A percentile compares a stretch with the other conserved stretches of the same genome.
Conservation (phyloP, 1,140 invertebrate genomes). For the Coenobita brevimanus region DNA sequence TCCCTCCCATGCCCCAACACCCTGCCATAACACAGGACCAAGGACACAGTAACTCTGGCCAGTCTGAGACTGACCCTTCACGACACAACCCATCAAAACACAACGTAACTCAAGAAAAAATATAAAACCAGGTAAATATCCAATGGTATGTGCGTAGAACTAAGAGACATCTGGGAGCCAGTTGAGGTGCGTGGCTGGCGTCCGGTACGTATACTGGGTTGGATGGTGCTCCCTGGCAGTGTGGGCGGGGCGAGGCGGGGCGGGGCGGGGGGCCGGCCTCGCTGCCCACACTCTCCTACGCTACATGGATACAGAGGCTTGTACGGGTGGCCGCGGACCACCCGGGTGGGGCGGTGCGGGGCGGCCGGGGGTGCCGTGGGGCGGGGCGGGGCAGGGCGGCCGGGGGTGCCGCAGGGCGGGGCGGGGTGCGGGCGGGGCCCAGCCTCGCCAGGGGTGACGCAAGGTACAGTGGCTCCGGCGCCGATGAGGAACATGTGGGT, state of each 20-base stretch:
- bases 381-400: constrained; percentile 13
- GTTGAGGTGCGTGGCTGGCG: constrained; percentile 57
- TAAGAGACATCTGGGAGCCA: constrained; percentile 62
- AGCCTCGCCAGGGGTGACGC: constrained; percentile 60
- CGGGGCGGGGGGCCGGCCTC: constrained; percentile 60
- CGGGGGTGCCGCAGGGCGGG: constrained; percentile 43
- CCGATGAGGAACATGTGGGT: constrained; percentile 63
- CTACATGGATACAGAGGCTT: constrained; percentile 68
- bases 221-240: constrained; percentile 52
- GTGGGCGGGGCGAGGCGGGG: constrained; percentile 47
- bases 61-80: constrained; percentile 58
- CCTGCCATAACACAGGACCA: constrained; percentile 55
- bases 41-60: constrained; percentile 62
- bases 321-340: constrained; percentile 61
- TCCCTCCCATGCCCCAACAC: constrained; percentile 17
- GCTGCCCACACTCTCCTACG: constrained; percentile 59
- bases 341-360: constrained; percentile 26
- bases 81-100: constrained; percentile 65
- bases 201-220: constrained; percentile 66
- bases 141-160: constrained; percentile 61
- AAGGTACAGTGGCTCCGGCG: constrained; percentile 55
- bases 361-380: constrained; percentile 34
- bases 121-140: constrained; percentile 48
- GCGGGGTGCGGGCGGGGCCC: constrained; percentile 45
- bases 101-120: constrained; percentile 62